These are phyloP conservation scores for Pampusana beccarii DNA, from an alignment of 2,113 vertebrate species.

Conservation along the genomic window DNA sequence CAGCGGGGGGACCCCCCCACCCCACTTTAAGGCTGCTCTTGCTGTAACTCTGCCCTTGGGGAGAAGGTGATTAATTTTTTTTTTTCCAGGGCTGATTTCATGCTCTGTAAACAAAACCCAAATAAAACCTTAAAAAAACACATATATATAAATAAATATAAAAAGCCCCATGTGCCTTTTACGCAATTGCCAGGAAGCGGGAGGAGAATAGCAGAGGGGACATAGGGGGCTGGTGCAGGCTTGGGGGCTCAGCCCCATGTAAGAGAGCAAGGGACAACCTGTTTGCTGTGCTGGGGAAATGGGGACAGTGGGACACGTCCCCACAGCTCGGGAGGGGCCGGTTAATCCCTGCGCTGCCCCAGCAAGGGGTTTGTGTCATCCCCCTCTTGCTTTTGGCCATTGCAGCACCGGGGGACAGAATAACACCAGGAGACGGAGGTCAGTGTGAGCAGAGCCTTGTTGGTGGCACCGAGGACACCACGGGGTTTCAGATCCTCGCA, in stretches of 20 bases:
- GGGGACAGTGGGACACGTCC: too few species aligned
- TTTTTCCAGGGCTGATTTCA: background rate
- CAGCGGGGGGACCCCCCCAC: too few species aligned
- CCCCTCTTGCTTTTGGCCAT: too few species aligned
- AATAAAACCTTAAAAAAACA: background rate
- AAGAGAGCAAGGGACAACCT: too few species aligned
- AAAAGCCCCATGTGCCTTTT: background rate
- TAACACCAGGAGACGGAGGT: too few species aligned
- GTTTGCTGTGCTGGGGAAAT: too few species aligned
- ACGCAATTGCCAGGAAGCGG: background rate
- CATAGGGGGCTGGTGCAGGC: too few species aligned
- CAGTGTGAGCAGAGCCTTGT: too few species aligned
- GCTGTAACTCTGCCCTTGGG: background rate
- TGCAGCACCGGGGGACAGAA: too few species aligned
- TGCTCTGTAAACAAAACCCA: background rate
- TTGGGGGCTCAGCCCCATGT: background rate
- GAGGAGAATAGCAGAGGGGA: rapidly evolving
- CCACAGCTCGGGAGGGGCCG: background rate
- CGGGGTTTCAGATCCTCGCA: background rate
- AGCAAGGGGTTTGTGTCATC: background rate
- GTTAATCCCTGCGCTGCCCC: background rate
- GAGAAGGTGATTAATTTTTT: background rate
- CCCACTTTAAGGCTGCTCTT: background rate
- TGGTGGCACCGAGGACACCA: background rate
- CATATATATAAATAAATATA: background rate